Evolutionary conservation across 1,140 invertebrate genomes (phyloP), one percentile per base, ranked within the genome.

Genomic region (Laupala kohalensis): DNA sequence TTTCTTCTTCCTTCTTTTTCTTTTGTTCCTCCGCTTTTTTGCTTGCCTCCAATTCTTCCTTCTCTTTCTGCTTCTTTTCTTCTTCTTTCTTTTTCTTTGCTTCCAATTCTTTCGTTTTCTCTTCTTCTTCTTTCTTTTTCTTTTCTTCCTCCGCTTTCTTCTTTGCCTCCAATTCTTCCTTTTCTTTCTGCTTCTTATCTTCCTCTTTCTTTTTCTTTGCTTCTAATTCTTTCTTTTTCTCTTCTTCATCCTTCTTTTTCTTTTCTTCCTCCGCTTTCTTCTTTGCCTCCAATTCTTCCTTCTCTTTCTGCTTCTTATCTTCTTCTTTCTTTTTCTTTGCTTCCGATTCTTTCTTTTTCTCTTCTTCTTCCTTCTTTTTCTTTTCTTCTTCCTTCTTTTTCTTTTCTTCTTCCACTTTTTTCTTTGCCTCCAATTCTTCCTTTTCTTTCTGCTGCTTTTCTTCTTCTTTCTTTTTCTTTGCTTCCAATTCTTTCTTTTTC

Each of bases 121-220:
- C 67, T 75, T n/a, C 69, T 63, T 26, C 69, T 71, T 69, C 77
- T 76, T 25, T 75, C 66, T 63, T 71, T 77, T 66, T 80, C 77
- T 6, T 15, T 15, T 37, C 30, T 6, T 6, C 15, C 15, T 37
- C 30, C 30, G 6, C 30, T 37, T 37, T 37, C 30, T 37, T 15
- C 15, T 37, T 37, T 15, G 6, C 15, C 30, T 37, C 15, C 30
- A 6, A 6, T 6, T 6, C 30, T 15, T 37, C 30, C 6, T 75
- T 78, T 80, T 23, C 75, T 76, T 67, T 75, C 74, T 30, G 75
- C 75, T 28, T 76, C 77, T 70, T 78, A 74, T 62, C 76, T 74
- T 71, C 79, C 77, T 71, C 76, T 77, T 69, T 79, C 68, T 78
- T 76, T 73, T 77, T 75, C 6, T 77, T 78, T 78, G 63, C 68